Base-by-base conservation (phyloP, 2,113 vertebrate genomes). In the Prolemur simus region DNA sequence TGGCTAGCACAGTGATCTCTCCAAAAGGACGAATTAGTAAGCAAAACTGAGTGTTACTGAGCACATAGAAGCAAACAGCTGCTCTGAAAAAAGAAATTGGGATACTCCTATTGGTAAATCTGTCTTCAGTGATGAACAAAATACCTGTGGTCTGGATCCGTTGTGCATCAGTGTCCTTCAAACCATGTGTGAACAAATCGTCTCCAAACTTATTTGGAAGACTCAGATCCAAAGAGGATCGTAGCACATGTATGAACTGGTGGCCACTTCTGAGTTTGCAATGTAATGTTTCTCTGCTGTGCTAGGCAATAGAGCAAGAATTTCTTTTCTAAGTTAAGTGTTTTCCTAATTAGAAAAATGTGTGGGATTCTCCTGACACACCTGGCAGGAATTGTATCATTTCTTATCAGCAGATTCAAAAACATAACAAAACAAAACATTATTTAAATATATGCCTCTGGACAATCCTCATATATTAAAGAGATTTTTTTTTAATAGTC, bases 141-240 rank as follows among this genome's bases (percentile, higher is more conserved):
- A 97, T 97, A 91, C 89, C 96, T 98, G 96, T 91, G 96, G 96
- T 98, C 91, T 97, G 95, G 88, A 97, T 83, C 42, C 56, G 25
- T 23, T 58, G 49, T 23, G 2, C 42, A 32, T 78, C 66, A 86
- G 37, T 76, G 82, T 89, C 68, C 78, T 89, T 94, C 91, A 96
- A 85, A 66, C 39, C 87, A 87, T 25, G 42, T 90, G 84, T 52
- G 39, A 81, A 80, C 56, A 89, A 81, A 83, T 10, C 63, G 17
- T 64, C 52, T 96, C 64, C 78, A 76, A 49, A 81, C 81, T 66
- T 69, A 64, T 47, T 66, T 37, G 25, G 52, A 91, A 21, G 12
- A 47, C 49, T 74, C 58, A 76, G 56, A 14, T 25, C 6, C 39
- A 89, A 49, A 25, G 17, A 74, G 25, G 39, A 56, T 47, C 71